These are phyloP conservation scores for Bibio marci DNA, from an alignment of 2,888 invertebrate genomes.

Conservation along the genomic window DNA sequence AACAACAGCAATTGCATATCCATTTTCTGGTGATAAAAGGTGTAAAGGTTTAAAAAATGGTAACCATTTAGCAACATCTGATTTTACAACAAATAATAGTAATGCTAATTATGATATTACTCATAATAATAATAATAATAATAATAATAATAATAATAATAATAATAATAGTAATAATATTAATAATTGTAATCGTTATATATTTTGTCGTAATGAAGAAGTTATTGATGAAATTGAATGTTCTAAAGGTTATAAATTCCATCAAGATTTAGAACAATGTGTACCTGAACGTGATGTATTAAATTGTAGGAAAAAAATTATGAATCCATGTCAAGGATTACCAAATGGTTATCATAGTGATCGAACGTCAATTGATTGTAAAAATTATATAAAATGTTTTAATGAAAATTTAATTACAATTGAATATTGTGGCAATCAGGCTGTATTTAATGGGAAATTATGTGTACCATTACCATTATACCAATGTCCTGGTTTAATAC, in stretches of 20 bases:
- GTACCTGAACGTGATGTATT: conserved; percentile 12
- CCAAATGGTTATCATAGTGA: conserved; percentile 22
- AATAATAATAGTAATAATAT: conserved; percentile 13
- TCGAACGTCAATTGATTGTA: conserved; percentile 19
- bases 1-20: conserved; percentile 19
- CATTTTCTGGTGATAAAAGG: conserved; percentile 15
- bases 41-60: conserved; percentile 19
- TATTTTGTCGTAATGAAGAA: conserved; percentile 17
- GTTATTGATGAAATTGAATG: conserved; percentile 19
- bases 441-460: conserved; percentile 19
- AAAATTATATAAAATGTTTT: conserved; percentile 20
- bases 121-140: no score
- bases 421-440: conserved; percentile 17
- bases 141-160: no score
- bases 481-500: conserved; percentile 11
- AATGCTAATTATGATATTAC: no score
- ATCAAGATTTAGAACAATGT: conserved; percentile 16
- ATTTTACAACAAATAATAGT: no score
- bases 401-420: conserved; percentile 15
- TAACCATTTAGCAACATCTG: conserved; percentile 10
- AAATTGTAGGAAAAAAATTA: conserved; percentile 8
- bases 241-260: conserved; percentile 16
- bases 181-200: conserved; percentile 19
- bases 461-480: conserved; percentile 20
- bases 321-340: conserved; percentile 12